Base-by-base conservation (phyloP, 2,113 vertebrate genomes). In the Fulica atra region DNA sequence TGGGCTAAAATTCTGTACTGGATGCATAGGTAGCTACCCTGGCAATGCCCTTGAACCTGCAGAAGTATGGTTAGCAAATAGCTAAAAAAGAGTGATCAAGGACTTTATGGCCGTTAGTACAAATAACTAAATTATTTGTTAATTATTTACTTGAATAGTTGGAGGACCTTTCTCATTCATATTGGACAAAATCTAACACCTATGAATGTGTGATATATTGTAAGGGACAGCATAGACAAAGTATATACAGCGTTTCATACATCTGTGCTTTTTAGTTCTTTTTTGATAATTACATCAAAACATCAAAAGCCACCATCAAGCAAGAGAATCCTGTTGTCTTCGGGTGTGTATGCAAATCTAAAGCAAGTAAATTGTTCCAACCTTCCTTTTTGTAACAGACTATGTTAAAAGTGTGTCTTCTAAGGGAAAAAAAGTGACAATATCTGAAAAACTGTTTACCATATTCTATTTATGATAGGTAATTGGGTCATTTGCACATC, bases 161-260 rank as follows among this genome's bases (percentile, higher is more conserved):
- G 7, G 5, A 69, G 18, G 16, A 28, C 2, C 7, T 53, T 92
- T 89, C 72, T 10, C 12, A 16, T 82, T 88, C 2, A 16, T 35
- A 14, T 26, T 73, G 31, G 7, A 16, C 18, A 48, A 61, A 95
- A 64, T 82, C 23, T n/a, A 23, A 1, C 24, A 11, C 56, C 48
- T 57, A 1, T 42, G 19, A 68, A 51, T 0, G 0, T 10, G 33
- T 64, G 10, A 28, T 44, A n/a, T 10, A 57, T 26, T 57, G 4
- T 29, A 53, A 56, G 19, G 48, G 26, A 23, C 14, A 8, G 11
- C 38, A 35, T 24, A 66, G 23, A 33, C 4, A 73, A 56, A 26
- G 65, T 53, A 16, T 61, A 33, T 65, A 73, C n/a, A 65, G 6
- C 1, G 29, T 89, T 72, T 86, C 3, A 2, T 23, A 7, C 33